Conservation (phyloP, 2,888 invertebrate genomes). For the Phymatocera aterrima region DNA sequence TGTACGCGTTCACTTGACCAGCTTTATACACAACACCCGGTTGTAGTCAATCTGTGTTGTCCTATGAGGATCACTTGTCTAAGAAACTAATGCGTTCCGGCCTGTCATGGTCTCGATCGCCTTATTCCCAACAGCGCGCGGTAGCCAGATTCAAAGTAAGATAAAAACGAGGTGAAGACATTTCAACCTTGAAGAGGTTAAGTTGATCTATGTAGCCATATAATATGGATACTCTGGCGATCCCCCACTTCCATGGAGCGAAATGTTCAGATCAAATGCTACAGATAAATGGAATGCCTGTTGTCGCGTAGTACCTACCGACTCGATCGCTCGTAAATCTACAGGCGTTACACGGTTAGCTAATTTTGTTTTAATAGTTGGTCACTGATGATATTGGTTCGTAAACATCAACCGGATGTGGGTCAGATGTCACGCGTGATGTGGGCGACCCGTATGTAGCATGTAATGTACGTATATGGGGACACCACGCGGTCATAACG, state of each 20-base stretch:
- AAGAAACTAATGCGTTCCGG: conserved; percentile 2
- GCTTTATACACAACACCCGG: neutral
- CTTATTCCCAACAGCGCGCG: conserved; percentile 19
- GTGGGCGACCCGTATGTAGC: conserved; percentile 60
- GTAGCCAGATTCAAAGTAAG: conserved; percentile 41
- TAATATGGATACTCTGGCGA: neutral
- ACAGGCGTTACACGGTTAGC: conserved; percentile 20
- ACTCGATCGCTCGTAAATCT: conserved; percentile 55
- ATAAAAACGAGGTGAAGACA: conserved; percentile 47
- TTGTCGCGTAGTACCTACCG: conserved; percentile 51
- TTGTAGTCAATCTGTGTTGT: conserved; percentile 18
- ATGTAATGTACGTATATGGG: conserved; percentile 16
- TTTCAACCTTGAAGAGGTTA: conserved; percentile 45
- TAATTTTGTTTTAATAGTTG: conserved; percentile 52
- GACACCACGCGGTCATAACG: conserved; percentile 33
- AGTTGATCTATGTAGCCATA: conserved; percentile 41
- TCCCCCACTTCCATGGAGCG: neutral
- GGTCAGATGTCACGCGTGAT: conserved; percentile 61
- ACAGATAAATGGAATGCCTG: conserved; percentile 53
- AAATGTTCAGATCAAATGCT: conserved; percentile 50
- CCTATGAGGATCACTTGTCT: neutral
- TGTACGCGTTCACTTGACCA: neutral
- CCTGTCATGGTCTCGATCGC: conserved; percentile 16
- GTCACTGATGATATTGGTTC: conserved; percentile 51
- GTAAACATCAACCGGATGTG: conserved; percentile 62